A percentile compares a stretch with the other conserved stretches of the same genome.
phyloP scores from a whole-genome alignment of 2,113 vertebrate species.

The Malaclemys terrapin region DNA sequence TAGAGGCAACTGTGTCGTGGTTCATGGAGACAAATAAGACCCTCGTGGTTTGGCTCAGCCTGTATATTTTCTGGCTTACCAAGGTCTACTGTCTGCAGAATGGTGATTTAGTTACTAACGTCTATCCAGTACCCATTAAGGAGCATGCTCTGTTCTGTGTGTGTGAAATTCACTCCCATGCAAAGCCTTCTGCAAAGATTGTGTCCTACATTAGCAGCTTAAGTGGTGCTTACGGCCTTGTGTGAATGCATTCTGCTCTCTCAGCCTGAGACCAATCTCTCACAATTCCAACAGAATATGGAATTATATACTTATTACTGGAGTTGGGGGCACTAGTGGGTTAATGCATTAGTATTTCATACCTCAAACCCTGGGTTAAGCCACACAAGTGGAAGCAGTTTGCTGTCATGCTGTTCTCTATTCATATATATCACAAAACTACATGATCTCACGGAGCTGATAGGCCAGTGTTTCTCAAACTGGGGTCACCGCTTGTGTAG shows the following conservation, averaged over 20 bases:
- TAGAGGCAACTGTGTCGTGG: background rate
- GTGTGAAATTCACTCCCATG: background rate
- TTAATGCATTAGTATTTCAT: conserved; percentile 2
- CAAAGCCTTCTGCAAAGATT: background rate
- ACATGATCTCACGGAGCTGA: background rate
- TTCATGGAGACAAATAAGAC: background rate
- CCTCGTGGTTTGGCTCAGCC: background rate
- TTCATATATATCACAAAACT: background rate
- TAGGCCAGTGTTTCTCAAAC: background rate
- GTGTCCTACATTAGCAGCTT: fast-evolving
- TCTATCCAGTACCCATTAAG: background rate
- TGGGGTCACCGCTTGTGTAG: too few relatives aligned
- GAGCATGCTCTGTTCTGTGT: background rate
- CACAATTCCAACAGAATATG: conserved; percentile 54
- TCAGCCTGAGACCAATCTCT: conserved; percentile 24
- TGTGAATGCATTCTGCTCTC: background rate
- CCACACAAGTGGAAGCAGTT: background rate
- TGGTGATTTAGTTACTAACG: fast-evolving
- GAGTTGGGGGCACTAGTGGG: conserved; percentile 1
- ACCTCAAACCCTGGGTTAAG: background rate
- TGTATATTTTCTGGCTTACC: fast-evolving
- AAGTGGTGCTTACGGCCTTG: fast-evolving
- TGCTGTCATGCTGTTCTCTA: background rate
- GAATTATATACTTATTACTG: background rate
- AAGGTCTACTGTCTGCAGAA: background rate